Base-by-base conservation (phyloP, 2,113 vertebrate species). In the Ptilonorhynchus violaceus region DNA sequence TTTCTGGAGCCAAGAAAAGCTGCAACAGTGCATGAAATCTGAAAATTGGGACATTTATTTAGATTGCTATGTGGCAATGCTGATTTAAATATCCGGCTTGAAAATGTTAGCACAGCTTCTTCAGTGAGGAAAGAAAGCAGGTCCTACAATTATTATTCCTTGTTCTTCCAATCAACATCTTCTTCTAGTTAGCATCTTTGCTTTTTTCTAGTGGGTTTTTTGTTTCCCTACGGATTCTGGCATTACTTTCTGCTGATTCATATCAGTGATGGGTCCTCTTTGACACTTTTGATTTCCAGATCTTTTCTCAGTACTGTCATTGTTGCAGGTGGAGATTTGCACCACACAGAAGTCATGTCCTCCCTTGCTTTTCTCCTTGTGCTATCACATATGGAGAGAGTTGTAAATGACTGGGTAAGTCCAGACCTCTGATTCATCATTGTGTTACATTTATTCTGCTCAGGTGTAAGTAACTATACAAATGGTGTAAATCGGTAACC, bases 41-140 rank as follows among this genome's bases (percentile, higher is more conserved):
- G 63, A 95, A 92, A 93, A 91, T 47, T 59, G 41, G 76, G 90
- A 77, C 88, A 89, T 91, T 92, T 90, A 72, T 90, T 91, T 86
- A 86, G 79, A 77, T 92, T 91, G 33, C 42, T 67, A 8, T 63
- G 31, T 18, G 1, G 21, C 44, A 75, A 63, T 81, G 33, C 79
- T 94, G 70, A 69, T 93, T 96, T 95, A 88, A 96, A 85, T 84
- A 88, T 17, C 35, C 47, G 75, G 30, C 35, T 88, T 91, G 66
- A 91, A 91, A 89, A 85, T 19, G 10, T 58, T 88, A 70, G 72
- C 68, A 62, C 67, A 69, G n/a, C 64, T 85, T 93, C 60, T 68
- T 67, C 76, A 59, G 31, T 46, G n/a, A 83, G 53, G 49, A 87
- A 80, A 66, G 46, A 25, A 90, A 86, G 37, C 21, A 60, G 24